phyloP scores from a whole-genome alignment of 1,140 invertebrate genomes.

The Drosophila bifasciata region DNA sequence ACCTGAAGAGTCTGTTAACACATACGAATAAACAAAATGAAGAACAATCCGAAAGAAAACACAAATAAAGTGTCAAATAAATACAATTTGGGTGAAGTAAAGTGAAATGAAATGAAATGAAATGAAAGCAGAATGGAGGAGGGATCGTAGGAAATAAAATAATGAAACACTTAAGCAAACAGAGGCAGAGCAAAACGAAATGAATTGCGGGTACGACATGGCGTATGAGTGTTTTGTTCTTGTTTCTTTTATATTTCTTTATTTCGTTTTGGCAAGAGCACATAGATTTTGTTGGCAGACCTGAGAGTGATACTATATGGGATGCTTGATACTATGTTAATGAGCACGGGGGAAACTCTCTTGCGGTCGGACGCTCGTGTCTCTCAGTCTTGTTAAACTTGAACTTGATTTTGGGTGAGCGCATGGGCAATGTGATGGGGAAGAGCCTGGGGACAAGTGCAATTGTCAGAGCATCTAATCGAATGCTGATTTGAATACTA shows the following conservation, averaged over 20 bases:
- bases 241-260: constrained; percentile 18
- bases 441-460: constrained; percentile 32
- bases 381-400: constrained; percentile 46
- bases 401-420: constrained; percentile 66
- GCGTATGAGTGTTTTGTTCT: constrained; percentile 64
- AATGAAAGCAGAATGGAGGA: constrained; percentile 43
- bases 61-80: constrained; percentile 64
- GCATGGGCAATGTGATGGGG: constrained; percentile 31
- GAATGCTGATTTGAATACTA: constrained; percentile 3
- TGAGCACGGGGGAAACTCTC: constrained; percentile 40
- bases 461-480: constrained; percentile 31
- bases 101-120: no score
- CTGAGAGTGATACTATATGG: constrained; percentile 2
- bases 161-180: constrained; percentile 76
- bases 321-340: constrained; percentile 1
- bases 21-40: constrained; percentile 24
- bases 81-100: constrained; percentile 25
- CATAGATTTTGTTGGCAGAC: constrained; percentile 15
- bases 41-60: constrained; percentile 25
- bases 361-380: neutral
- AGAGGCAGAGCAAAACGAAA: constrained; percentile 39
- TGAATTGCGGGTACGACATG: constrained; percentile 52
- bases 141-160: constrained; percentile 22
- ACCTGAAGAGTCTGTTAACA: constrained; percentile 33
- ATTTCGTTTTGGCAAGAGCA: constrained; percentile 56